A percentile compares a stretch with the other conserved stretches of the same genome.
Conservation (phyloP, 2,888 invertebrate species). For the Chrysina gloriosa region DNA sequence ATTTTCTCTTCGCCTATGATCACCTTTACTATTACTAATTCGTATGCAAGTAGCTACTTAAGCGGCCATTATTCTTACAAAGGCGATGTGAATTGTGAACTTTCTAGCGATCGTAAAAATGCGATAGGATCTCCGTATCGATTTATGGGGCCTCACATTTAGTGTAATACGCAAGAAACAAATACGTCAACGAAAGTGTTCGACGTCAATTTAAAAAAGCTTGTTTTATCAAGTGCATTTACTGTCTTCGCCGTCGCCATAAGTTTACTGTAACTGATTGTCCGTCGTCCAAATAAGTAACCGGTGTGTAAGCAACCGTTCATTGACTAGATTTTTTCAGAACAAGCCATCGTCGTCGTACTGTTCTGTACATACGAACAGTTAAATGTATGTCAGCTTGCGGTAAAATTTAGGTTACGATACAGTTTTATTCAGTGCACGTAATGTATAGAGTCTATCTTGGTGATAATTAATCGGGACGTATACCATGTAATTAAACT, state of each 20-base stretch:
- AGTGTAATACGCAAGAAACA: constrained; percentile 5
- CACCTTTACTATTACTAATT: too few relatives aligned
- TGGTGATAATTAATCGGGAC: neutral
- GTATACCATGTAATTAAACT: neutral
- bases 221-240: neutral
- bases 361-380: constrained; percentile 18
- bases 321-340: constrained; percentile 23
- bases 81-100: neutral
- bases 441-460: neutral
- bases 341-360: constrained; percentile 8
- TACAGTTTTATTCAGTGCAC: constrained; percentile 44
- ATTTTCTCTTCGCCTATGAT: too few relatives aligned
- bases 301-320: constrained; percentile 12
- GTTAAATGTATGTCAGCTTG: constrained; percentile 46
- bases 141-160: too few relatives aligned
- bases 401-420: constrained; percentile 49
- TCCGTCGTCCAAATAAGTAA: constrained; percentile 4
- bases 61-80: neutral
- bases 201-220: neutral
- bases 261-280: too few relatives aligned
- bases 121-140: neutral
- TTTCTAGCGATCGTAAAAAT: constrained; percentile 14
- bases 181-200: constrained; percentile 33
- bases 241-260: neutral
- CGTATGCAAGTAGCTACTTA: neutral